A percentile compares a stretch with the other conserved stretches of the same genome.
Conservation (phyloP, 2,113 vertebrate genomes). For the Apeltes quadracus region DNA sequence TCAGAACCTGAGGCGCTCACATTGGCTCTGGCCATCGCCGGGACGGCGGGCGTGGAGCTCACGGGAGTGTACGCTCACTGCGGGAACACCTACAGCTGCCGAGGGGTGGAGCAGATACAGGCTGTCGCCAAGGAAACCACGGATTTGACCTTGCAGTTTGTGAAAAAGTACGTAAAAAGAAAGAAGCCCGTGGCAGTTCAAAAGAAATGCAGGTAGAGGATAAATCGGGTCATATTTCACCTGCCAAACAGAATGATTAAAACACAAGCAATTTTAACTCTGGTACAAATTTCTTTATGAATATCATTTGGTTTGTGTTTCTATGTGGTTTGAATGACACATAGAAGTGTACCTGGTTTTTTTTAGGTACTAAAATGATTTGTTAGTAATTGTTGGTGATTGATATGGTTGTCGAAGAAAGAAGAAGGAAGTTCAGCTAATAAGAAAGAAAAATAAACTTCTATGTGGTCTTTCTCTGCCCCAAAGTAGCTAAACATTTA, state of each 20-base stretch:
- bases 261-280: neutral
- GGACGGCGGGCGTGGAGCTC: constrained; percentile 71
- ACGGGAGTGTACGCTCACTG: constrained; percentile 86
- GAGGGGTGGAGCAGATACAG: constrained; percentile 77
- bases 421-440: neutral
- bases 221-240: neutral
- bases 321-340: neutral
- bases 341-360: neutral
- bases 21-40: constrained; percentile 75
- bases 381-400: neutral
- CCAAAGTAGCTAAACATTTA: neutral
- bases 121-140: constrained; percentile 80
- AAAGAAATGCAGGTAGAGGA: no score
- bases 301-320: neutral
- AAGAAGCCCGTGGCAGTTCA: neutral
- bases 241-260: neutral
- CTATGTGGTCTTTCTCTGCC: neutral
- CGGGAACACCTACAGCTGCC: constrained; percentile 84
- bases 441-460: neutral
- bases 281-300: neutral
- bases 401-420: neutral
- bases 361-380: neutral
- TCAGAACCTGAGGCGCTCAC: constrained; percentile 70
- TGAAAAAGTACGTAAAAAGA: constrained; percentile 77
- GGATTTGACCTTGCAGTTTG: constrained; percentile 73